Evolutionary conservation across 2,888 invertebrate genomes (phyloP), one percentile per base, ranked within the genome.

Genomic region (Limenitis camilla): DNA sequence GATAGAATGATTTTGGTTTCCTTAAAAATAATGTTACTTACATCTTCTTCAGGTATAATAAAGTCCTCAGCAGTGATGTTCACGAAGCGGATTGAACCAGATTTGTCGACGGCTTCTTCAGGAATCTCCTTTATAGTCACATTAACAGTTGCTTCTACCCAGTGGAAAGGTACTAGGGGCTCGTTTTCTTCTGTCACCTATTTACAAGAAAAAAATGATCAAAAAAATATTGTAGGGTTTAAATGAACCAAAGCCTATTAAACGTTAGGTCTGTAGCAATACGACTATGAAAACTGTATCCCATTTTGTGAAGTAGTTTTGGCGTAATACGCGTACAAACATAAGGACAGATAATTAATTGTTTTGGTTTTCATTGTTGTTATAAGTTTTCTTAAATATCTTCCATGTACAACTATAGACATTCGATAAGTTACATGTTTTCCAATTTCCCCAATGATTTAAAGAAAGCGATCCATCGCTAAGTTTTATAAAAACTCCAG

Each of bases 21-120:
- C 19, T 19, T 19, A 19, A 19, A 52, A 38, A 35, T 51, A 49
- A 43, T 31, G 42, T 31, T 53, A 80, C 82, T 83, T 64, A 89
- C 89, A 65, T 81, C 78, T 38, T 74, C 71, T 53, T 88, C 85
- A 5, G 89, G 88, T 49, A 90, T 86, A 41, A 98, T 92, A 72
- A 98, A 97, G 55, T 96, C 92, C 68, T 97, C 96, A 42, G 94
- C 94, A 4, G 92, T 94, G 19, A 94, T 89, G 49, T 95, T 94
- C 36, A 90, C 79, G 66, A 97, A 92, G 11, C 98, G 90, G 48
- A 98, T 92, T 0, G 98, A 98, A 0, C 98, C 98, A 1, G 97
- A 97, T 72, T 94, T 97, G 55, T 91, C 90, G 0, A 99, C 96
- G 0, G 97, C 98, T 71, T 96, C 96, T 70, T 97, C 95, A 0